Conservation (phyloP, 35 echinoderm and acorn worm species). For the Heliocidaris erythrogramma region DNA sequence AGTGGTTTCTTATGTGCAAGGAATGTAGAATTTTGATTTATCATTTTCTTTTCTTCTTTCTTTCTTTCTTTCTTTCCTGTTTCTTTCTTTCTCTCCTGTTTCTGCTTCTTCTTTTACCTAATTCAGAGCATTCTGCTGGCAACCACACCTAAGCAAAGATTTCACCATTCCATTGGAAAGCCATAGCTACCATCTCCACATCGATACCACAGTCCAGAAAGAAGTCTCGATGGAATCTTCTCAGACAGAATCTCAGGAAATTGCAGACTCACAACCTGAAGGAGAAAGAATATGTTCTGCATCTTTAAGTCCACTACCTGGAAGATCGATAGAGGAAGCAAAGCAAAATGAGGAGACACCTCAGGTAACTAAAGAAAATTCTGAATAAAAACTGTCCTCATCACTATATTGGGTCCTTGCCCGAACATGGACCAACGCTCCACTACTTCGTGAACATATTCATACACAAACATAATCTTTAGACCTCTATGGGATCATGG, state of each 20-base stretch:
- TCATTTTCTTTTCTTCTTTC: too few species aligned
- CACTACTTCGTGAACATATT: too few species aligned
- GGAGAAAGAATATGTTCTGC: neutral
- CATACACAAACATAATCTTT: too few species aligned
- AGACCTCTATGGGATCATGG: too few species aligned
- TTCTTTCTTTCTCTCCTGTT: too few species aligned
- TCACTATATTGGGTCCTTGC: too few species aligned
- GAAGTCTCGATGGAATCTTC: conserved; percentile 50
- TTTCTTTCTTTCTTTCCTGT: too few species aligned
- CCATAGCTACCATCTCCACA: neutral
- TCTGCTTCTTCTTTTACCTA: neutral
- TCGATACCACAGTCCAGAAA: neutral
- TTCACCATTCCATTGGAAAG: conserved; percentile 3
- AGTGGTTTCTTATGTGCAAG: too few species aligned
- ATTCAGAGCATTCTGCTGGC: conserved; percentile 35
- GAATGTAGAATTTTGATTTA: too few species aligned
- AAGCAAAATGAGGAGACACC: conserved; percentile 28
- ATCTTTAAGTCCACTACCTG: too few species aligned
- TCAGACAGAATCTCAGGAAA: conserved; percentile 58
- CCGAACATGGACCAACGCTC: too few species aligned
- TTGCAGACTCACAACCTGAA: neutral
- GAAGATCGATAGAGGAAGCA: neutral
- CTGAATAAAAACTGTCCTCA: neutral
- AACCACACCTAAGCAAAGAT: neutral
- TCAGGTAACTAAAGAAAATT: neutral